These are phyloP conservation scores for Recurvirostra avosetta DNA, from an alignment of 2,113 vertebrate species.

Conservation along the genomic window DNA sequence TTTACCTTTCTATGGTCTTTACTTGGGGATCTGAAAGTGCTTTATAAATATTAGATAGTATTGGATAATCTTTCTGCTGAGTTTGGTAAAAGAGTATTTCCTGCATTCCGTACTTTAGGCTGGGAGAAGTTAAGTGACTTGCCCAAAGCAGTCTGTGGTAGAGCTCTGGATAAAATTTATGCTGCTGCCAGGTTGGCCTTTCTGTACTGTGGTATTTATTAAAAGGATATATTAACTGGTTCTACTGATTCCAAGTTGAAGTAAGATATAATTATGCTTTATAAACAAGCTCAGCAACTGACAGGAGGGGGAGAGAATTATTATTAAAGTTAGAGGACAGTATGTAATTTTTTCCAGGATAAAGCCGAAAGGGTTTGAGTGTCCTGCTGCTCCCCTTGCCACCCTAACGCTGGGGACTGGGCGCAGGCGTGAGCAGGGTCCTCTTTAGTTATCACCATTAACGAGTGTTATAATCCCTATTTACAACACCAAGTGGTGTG, in stretches of 20 bases:
- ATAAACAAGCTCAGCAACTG: constrained; percentile 6
- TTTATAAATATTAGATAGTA: constrained; percentile 19
- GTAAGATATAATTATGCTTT: not conserved
- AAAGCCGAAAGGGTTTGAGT: not conserved
- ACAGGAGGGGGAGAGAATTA: not conserved
- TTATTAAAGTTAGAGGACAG: not conserved
- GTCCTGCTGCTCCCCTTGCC: not conserved
- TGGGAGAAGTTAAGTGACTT: not conserved
- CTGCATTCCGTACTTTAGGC: not conserved
- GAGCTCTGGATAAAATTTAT: not conserved
- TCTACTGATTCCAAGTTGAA: not conserved
- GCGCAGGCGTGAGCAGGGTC: not conserved
- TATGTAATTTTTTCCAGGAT: not conserved
- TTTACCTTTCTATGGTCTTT: constrained; percentile 4
- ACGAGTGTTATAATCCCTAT: not conserved
- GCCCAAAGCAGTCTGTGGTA: not conserved
- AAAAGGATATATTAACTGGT: not conserved
- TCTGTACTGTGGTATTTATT: not conserved
- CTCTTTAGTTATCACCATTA: not conserved
- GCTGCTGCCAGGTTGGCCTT: not conserved
- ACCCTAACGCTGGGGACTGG: not conserved
- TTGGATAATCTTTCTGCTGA: not conserved
- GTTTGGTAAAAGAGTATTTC: not conserved
- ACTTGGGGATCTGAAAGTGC: not conserved
- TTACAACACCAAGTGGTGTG: not conserved